These are phyloP conservation scores for Beaufortia kweichowensis DNA, from an alignment of 2,113 vertebrate species.

Conservation along the genomic window DNA sequence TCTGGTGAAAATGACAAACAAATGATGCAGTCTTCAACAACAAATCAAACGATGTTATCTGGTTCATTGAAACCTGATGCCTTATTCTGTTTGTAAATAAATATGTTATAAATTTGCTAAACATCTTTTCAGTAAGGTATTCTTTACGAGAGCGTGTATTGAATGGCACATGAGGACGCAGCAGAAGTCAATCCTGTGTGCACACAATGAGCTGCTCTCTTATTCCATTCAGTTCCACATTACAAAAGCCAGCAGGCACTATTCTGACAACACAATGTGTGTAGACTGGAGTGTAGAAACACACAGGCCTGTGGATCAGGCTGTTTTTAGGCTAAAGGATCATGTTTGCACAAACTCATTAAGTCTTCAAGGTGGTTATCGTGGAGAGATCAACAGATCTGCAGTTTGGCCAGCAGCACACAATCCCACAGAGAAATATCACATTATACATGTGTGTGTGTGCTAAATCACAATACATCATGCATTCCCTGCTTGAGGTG, in stretches of 20 bases:
- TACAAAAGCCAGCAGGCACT: constrained; percentile 33
- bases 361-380: constrained; percentile 19
- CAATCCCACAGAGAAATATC: constrained; percentile 1
- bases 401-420: neutral
- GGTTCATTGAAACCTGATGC: no score
- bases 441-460: no score
- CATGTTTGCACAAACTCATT: constrained; percentile 31
- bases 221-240: constrained; percentile 21
- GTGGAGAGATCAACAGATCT: constrained; percentile 19
- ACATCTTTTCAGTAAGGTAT: neutral
- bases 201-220: constrained; percentile 17
- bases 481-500: no score
- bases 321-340: constrained; percentile 12
- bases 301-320: neutral
- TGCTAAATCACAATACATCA: no score
- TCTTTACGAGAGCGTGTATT: neutral
- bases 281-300: constrained; percentile 13
- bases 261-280: constrained; percentile 34
- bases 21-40: no score
- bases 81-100: no score
- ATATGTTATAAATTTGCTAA: no score
- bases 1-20: no score
- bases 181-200: constrained; percentile 15
- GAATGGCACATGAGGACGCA: no score
- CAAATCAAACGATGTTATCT: no score